These are phyloP conservation scores for Parotocinclus haroldoi DNA, from an alignment of 2,797 vertebrate genomes.

Conservation along the genomic window DNA sequence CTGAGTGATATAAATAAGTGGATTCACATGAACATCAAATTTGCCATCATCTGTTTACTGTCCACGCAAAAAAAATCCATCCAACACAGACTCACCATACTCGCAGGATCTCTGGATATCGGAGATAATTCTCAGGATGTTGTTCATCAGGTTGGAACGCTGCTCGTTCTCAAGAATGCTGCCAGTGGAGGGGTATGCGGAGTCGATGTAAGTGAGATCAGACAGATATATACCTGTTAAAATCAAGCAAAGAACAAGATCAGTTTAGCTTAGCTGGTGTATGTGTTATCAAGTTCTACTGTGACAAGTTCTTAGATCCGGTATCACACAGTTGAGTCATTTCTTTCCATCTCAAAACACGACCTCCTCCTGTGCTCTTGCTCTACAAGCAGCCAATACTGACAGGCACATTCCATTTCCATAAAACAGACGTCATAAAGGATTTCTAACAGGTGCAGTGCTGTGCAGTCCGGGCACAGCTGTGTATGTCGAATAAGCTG, in stretches of 20 bases:
- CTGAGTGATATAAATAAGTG: constrained; percentile 60
- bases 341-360: too few relatives aligned
- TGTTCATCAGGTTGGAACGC: constrained; percentile 97
- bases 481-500: neutral
- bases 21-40: neutral
- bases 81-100: constrained; percentile 83
- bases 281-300: neutral
- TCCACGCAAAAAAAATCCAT: neutral
- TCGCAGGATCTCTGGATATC: constrained; percentile 96
- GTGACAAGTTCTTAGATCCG: too few relatives aligned
- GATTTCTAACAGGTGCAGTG: neutral
- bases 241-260: neutral
- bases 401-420: too few relatives aligned
- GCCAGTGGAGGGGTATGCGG: constrained; percentile 94
- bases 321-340: too few relatives aligned
- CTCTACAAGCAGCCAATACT: too few relatives aligned
- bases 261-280: too few relatives aligned
- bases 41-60: neutral
- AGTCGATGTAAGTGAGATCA: constrained; percentile 96
- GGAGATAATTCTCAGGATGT: constrained; percentile 96
- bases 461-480: neutral
- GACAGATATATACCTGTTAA: constrained; percentile 93
- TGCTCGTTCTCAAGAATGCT: constrained; percentile 98
- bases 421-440: too few relatives aligned
- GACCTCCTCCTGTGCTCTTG: too few relatives aligned